Conservation (phyloP, 2,113 vertebrate genomes). For the Bubo blakistoni region DNA sequence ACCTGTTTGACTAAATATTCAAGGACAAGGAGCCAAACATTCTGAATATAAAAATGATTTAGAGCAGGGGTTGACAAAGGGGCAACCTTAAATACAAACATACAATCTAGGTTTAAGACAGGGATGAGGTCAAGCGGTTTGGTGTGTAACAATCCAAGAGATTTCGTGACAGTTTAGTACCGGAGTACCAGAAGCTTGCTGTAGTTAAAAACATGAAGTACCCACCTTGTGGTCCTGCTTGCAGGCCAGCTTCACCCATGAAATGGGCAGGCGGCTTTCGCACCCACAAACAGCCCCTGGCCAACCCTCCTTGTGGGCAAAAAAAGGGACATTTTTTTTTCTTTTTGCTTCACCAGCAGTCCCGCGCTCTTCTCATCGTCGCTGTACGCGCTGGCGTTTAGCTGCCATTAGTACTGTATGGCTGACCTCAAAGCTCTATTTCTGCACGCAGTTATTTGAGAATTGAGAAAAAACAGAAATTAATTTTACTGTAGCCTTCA, state of each 20-base stretch:
- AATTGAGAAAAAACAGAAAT: background rate
- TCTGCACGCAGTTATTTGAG: background rate
- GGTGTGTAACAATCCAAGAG: background rate
- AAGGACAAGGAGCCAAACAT: background rate
- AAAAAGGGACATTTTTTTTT: too few species aligned
- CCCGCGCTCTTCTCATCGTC: background rate
- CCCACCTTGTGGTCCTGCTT: background rate
- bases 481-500: too few species aligned
- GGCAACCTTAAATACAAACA: background rate
- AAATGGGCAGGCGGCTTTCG: background rate
- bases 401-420: fast-evolving
- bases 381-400: fast-evolving
- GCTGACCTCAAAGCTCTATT: background rate
- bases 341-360: background rate
- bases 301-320: background rate
- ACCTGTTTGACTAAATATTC: background rate
- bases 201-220: fast-evolving
- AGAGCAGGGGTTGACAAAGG: background rate
- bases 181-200: too few species aligned
- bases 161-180: fast-evolving
- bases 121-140: background rate
- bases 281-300: fast-evolving
- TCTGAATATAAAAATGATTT: background rate
- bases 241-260: background rate
- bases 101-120: background rate